Percentiles rank a stretch among this genome's conserved stretches.
phyloP scores from a whole-genome alignment of 2,113 vertebrate species.

The Xenopus borealis region DNA sequence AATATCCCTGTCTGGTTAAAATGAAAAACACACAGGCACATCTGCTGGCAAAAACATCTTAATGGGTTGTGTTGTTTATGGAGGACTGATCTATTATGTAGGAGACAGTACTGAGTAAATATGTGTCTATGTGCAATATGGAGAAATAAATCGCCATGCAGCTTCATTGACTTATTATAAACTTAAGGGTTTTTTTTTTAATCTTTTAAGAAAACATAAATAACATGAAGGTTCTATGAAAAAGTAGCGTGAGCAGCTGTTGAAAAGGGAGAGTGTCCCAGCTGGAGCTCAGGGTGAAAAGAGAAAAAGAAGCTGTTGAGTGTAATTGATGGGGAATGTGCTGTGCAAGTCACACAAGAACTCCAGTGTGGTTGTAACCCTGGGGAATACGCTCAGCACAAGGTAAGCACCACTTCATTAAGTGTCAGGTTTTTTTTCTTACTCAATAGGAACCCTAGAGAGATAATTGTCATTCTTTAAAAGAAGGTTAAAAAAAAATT shows the following conservation, averaged over 20 bases:
- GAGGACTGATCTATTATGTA: too few species aligned
- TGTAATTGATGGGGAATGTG: constrained; percentile 38
- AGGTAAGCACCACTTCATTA: constrained; percentile 42
- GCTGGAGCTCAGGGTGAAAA: constrained; percentile 24
- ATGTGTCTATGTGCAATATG: too few species aligned
- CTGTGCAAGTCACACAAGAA: constrained; percentile 25
- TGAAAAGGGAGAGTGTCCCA: constrained; percentile 18
- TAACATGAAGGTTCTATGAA: background rate
- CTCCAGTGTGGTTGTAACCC: constrained; percentile 25
- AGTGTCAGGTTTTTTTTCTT: constrained; percentile 25
- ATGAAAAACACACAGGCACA: too few species aligned
- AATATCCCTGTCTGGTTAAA: too few species aligned
- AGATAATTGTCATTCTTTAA: constrained; percentile 42
- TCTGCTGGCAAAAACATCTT: too few species aligned
- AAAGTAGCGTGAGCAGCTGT: background rate
- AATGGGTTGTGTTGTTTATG: too few species aligned
- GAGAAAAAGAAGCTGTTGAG: constrained; percentile 33
- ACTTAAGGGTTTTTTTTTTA: background rate
- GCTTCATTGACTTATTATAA: background rate
- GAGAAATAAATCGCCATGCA: background rate
- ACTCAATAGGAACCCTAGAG: constrained; percentile 34
- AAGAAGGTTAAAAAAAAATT: constrained; percentile 17
- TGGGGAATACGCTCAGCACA: constrained; percentile 26
- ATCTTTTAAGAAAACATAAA: background rate
- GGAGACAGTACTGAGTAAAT: too few species aligned